These are phyloP conservation scores for Xiphorhynchus erythropygius DNA, from an alignment of 2,797 vertebrate species.

Conservation along the genomic window DNA sequence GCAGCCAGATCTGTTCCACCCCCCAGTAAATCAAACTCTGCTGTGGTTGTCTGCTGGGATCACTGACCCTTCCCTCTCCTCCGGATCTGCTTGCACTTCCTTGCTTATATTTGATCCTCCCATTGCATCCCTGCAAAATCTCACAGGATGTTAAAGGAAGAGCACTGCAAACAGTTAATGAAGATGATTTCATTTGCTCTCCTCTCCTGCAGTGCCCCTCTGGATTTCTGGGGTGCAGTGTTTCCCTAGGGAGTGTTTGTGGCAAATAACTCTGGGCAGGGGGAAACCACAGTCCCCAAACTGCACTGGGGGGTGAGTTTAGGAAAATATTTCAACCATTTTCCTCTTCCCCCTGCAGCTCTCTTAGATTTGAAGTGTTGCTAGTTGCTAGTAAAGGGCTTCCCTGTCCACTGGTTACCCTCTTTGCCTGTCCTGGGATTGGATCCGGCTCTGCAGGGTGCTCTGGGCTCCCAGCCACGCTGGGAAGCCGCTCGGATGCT, in stretches of 20 bases:
- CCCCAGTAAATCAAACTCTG: neutral
- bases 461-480: neutral
- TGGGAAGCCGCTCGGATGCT: slow-evolving; percentile 16
- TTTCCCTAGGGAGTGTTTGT: neutral
- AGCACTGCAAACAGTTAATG: neutral
- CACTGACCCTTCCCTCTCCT: neutral
- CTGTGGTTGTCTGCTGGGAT: neutral
- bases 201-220: neutral
- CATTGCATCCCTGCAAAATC: neutral
- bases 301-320: rapidly evolving
- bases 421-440: neutral
- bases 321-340: neutral
- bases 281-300: neutral
- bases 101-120: slow-evolving; percentile 18
- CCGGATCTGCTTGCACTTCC: neutral
- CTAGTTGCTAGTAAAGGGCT: neutral
- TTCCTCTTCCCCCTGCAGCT: neutral
- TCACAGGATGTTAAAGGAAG: neutral
- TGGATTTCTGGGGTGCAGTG: neutral
- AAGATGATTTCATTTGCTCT: neutral
- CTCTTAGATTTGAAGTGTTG: neutral
- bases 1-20: neutral
- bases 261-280: neutral
- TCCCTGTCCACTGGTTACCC: neutral
- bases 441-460: neutral